Evolutionary conservation across 2,888 invertebrate genomes (phyloP), one percentile per base, ranked within the genome.

Genomic region (Chirona hameri): DNA sequence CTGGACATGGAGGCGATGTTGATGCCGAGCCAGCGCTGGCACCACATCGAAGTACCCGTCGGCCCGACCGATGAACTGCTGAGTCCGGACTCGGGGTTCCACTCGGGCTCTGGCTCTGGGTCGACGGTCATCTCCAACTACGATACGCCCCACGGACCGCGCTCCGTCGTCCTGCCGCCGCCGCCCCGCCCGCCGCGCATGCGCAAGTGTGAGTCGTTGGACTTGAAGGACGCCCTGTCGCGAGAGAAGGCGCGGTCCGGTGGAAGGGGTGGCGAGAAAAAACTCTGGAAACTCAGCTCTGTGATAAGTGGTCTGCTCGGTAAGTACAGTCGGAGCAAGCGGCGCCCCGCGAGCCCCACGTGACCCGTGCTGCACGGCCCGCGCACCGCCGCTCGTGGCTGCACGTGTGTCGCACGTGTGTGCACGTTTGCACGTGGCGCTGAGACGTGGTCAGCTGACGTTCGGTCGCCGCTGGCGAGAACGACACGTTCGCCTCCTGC

Each of bases 1-100:
- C 91, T 96, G 84, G 94, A 95, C 86, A 94, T 94, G 79, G 95
- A 96, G 89, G 95, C 94, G 80, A 95, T 96, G 95, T 89, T 96
- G 85, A 96, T 95, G 95, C 95, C 95, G 29, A 85, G 72, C 39
- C 72, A 39, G 72, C 72, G 72, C 15, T 76, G 72, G 55, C 87
- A 87, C 82, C 93, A 93, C 87, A 88, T 93, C 85, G 88, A 94
- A 85, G 90, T 92, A 84, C 86, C 86, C 83, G 92, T 92, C 84
- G 92, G 92, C 83, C 92, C 93, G 39, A 92, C 93, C 9, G 93
- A 93, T 87, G 93, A 93, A 87, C 89, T 93, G 85, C 89, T 93
- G 85, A 93, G 93, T 80, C 93, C 93, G 87, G 94, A 94, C 88
- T 94, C 94, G 88, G 94, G 94, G 82, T 94, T 94, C 88, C 94